Evolutionary conservation across 2,113 vertebrate species (phyloP).

Genomic region (Canis aureus): DNA sequence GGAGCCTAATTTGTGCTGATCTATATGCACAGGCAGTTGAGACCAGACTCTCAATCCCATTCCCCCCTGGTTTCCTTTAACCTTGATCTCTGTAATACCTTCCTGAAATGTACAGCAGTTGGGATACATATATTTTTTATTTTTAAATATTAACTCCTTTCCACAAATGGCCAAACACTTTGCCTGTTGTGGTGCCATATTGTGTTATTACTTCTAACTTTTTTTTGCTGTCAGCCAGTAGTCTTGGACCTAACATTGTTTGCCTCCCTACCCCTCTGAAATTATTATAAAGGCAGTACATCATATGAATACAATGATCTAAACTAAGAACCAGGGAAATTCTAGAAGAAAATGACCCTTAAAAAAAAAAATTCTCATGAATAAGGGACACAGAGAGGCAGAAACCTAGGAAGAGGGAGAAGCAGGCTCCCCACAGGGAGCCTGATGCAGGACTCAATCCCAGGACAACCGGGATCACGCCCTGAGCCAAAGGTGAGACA

Average conservation of each 20-base stretch:
- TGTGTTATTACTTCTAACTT: conserved; percentile 20
- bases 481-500: too few species aligned
- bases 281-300: neutral
- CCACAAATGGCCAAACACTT: neutral
- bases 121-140: neutral
- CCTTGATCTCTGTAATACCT: neutral
- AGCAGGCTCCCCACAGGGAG: too few species aligned
- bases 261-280: neutral
- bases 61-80: neutral
- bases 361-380: neutral
- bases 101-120: neutral
- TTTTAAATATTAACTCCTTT: neutral
- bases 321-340: conserved; percentile 25
- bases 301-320: neutral
- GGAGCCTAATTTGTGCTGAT: neutral
- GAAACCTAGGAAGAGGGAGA: too few species aligned
- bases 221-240: neutral
- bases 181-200: neutral
- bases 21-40: neutral
- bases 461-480: too few species aligned
- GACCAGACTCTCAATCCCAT: neutral
- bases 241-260: conserved; percentile 23
- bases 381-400: too few species aligned
- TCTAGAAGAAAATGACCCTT: conserved; percentile 30
- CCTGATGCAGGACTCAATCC: too few species aligned